Percentiles rank a stretch among this genome's conserved stretches.
These are phyloP conservation scores for Lucilia sericata DNA, from an alignment of 1,140 invertebrate genomes.

Conservation along the genomic window DNA sequence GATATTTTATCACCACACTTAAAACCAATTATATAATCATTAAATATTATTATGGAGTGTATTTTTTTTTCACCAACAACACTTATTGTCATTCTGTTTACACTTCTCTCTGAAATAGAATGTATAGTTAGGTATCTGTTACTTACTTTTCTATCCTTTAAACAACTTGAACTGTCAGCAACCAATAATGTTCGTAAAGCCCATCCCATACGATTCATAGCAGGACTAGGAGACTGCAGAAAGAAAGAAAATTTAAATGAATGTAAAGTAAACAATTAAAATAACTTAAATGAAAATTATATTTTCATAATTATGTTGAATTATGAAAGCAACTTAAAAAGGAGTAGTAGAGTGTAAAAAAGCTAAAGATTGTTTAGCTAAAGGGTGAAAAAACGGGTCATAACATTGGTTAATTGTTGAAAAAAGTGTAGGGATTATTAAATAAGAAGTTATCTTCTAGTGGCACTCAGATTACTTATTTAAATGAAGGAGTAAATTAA, in stretches of 20 bases:
- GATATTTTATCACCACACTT: constrained; percentile 25
- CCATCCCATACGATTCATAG: constrained; percentile 77
- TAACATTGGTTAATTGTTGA: too few relatives aligned
- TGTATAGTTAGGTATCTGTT: not conserved
- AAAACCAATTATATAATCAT: constrained; percentile 30
- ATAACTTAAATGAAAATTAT: not conserved
- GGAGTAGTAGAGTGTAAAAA: too few relatives aligned
- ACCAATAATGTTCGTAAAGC: constrained; percentile 78
- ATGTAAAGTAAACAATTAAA: constrained; percentile 27
- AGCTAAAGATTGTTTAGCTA: too few relatives aligned
- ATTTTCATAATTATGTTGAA: too few relatives aligned
- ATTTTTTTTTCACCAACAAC: not conserved
- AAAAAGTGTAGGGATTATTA: too few relatives aligned
- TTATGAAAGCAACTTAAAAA: not conserved
- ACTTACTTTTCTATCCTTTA: constrained; percentile 72
- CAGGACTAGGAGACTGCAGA: constrained; percentile 73
- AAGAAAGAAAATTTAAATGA: not conserved
- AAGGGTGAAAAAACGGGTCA: too few relatives aligned
- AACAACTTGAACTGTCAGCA: constrained; percentile 72
- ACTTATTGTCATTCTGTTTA: not conserved
- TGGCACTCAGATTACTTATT: too few relatives aligned
- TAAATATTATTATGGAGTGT: constrained; percentile 1
- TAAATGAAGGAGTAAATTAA: too few relatives aligned
- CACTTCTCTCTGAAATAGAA: not conserved
- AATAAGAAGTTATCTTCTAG: too few relatives aligned